Evolutionary conservation across 1,140 invertebrate species (phyloP).

Genomic region (Helicoverpa armigera): DNA sequence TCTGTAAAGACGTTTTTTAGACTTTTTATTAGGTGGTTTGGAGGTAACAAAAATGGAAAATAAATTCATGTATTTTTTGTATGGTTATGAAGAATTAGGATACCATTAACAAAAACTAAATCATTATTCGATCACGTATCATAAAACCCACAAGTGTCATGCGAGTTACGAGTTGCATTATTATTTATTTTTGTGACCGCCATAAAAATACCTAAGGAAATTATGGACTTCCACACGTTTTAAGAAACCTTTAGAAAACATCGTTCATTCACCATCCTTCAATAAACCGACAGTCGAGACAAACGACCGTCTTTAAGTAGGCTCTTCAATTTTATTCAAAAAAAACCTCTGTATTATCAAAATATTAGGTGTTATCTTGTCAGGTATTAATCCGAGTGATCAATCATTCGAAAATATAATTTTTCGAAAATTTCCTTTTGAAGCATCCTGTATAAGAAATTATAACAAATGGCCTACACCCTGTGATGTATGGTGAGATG

Average conservation of each 20-base stretch:
- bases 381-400: constrained; percentile 20
- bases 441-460: constrained; percentile 50
- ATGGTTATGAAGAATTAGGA: too few relatives aligned
- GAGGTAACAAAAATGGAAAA: too few relatives aligned
- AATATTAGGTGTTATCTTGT: constrained; percentile 38
- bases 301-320: not conserved
- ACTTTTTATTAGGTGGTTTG: too few relatives aligned
- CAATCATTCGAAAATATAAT: constrained; percentile 26
- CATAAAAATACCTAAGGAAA: too few relatives aligned
- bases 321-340: constrained; percentile 7
- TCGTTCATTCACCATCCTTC: not conserved
- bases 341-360: not conserved
- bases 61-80: too few relatives aligned
- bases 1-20: not conserved
- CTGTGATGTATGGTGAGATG: constrained; percentile 59
- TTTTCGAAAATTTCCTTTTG: constrained; percentile 3
- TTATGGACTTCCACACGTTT: not conserved
- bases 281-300: not conserved
- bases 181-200: too few relatives aligned
- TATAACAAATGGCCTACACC: constrained; percentile 61
- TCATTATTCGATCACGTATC: too few relatives aligned
- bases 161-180: too few relatives aligned
- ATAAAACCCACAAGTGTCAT: too few relatives aligned
- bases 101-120: too few relatives aligned
- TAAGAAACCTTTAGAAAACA: not conserved